A percentile compares a stretch with the other conserved stretches of the same genome.
These are phyloP conservation scores for Cossypha niveicapilla DNA, from an alignment of 2,797 vertebrate species.

Conservation along the genomic window DNA sequence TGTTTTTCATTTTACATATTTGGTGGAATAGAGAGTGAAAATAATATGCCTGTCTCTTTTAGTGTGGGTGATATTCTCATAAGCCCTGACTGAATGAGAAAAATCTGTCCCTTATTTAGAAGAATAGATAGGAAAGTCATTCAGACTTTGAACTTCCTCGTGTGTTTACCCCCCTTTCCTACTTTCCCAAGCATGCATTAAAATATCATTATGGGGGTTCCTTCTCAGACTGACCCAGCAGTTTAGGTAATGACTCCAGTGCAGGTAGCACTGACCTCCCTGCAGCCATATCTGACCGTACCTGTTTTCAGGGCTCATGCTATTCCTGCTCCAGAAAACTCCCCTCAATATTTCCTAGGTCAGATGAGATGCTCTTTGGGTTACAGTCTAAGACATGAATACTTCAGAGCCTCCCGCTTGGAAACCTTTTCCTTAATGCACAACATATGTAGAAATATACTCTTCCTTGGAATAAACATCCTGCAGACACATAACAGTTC, in stretches of 20 bases:
- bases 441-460: background rate
- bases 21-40: slow-evolving; percentile 35
- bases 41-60: slow-evolving; percentile 47
- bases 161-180: background rate
- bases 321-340: background rate
- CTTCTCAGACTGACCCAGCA: background rate
- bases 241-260: background rate
- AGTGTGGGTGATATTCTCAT: slow-evolving; percentile 67
- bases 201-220: background rate
- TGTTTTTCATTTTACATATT: slow-evolving; percentile 76
- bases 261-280: background rate
- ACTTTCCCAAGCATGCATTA: background rate
- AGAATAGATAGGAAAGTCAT: slow-evolving; percentile 18
- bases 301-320: background rate
- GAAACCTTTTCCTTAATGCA: background rate
- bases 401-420: background rate
- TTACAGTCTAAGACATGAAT: background rate
- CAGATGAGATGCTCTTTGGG: background rate
- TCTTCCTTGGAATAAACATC: background rate
- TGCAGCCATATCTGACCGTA: background rate
- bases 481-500: background rate
- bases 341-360: background rate
- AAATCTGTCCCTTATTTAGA: slow-evolving; percentile 39
- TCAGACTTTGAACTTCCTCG: slow-evolving; percentile 42
- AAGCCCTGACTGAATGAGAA: slow-evolving; percentile 59